Percentiles rank a stretch among this genome's conserved stretches.
These are phyloP conservation scores for Tragelaphus buxtoni DNA, from an alignment of 2,113 vertebrate genomes.

Conservation along the genomic window DNA sequence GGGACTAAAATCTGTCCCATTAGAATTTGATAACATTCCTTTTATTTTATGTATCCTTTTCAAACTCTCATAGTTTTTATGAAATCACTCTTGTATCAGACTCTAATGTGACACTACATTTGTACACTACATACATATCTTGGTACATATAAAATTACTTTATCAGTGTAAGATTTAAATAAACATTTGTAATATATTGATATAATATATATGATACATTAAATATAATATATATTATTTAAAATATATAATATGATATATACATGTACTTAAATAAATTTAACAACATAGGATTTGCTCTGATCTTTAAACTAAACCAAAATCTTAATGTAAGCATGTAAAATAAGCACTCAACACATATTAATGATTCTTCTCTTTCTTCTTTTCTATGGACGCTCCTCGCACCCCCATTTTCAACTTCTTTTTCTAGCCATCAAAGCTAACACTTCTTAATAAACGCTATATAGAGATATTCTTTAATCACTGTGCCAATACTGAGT, in stretches of 20 bases:
- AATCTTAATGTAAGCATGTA: background rate
- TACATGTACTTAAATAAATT: background rate
- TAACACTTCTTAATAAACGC: background rate
- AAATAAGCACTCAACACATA: background rate
- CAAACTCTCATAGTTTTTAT: background rate
- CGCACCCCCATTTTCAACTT: background rate
- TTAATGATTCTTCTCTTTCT: background rate
- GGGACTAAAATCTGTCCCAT: background rate
- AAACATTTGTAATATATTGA: background rate
- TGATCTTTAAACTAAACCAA: background rate
- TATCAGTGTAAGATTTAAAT: background rate
- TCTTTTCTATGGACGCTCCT: background rate
- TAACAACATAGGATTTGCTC: background rate
- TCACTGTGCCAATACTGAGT: background rate
- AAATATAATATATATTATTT: background rate
- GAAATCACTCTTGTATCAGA: background rate
- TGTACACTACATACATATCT: background rate
- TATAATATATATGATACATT: background rate
- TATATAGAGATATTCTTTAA: background rate
- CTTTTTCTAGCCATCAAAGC: background rate
- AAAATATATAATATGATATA: background rate
- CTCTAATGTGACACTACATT: background rate
- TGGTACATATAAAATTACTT: background rate
- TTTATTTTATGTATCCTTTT: background rate
- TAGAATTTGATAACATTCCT: background rate